Conservation (phyloP, 2,888 invertebrate species). For the Chloroclystis v-ata region DNA sequence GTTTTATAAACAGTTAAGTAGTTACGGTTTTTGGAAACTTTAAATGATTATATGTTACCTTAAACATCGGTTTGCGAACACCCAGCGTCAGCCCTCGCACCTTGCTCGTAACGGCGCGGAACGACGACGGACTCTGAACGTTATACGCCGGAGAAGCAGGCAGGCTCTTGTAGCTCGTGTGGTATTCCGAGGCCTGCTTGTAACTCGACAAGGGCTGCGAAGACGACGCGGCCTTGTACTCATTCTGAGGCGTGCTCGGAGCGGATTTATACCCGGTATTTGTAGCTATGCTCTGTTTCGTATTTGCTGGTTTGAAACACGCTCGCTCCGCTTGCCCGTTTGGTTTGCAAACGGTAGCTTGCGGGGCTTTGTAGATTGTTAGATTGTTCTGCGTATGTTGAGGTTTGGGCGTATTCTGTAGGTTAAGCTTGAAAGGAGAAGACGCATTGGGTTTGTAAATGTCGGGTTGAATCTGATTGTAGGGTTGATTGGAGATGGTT, state of each 20-base stretch:
- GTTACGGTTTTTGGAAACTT: too few relatives aligned
- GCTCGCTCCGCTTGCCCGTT: background rate
- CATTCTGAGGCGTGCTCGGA: background rate
- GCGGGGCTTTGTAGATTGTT: background rate
- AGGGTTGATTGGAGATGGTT: conserved; percentile 1
- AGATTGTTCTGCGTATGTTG: background rate
- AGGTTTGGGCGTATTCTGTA: background rate
- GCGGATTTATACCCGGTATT: background rate
- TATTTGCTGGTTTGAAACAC: background rate
- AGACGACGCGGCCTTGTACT: background rate
- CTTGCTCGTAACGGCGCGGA: conserved; percentile 4
- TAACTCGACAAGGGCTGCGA: background rate
- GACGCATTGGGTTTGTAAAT: conserved; percentile 1
- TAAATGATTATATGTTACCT: too few relatives aligned
- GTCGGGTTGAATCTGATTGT: background rate
- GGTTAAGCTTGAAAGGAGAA: background rate
- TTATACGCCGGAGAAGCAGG: conserved; percentile 12
- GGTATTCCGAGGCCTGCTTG: background rate
- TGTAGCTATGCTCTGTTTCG: background rate
- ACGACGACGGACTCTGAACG: background rate
- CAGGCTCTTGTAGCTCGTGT: conserved; percentile 6
- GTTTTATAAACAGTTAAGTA: too few relatives aligned
- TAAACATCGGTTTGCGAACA: conserved; percentile 36
- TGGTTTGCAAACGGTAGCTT: background rate
- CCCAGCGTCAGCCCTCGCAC: conserved; percentile 18